Percentiles rank a stretch among this genome's conserved stretches.
These are phyloP conservation scores for Macrophya annulata DNA, from an alignment of 2,888 invertebrate species.

Conservation along the genomic window DNA sequence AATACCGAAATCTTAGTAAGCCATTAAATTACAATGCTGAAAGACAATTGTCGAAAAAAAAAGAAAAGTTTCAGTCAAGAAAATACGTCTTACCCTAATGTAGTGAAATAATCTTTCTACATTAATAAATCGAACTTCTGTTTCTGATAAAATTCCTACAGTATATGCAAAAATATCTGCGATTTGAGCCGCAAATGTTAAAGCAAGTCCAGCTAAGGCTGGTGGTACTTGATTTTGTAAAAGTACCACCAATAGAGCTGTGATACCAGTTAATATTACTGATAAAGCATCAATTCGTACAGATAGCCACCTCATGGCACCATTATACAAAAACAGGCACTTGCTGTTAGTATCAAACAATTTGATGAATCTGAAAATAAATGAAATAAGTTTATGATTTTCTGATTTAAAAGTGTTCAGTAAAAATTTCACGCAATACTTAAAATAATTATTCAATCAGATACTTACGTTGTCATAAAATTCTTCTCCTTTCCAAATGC, in stretches of 20 bases:
- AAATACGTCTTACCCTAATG: conserved; percentile 67
- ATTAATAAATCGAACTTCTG: conserved; percentile 80
- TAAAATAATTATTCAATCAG: neutral
- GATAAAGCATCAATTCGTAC: conserved; percentile 72
- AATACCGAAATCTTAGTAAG: conserved; percentile 24
- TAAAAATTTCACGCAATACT: neutral
- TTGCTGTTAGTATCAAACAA: conserved; percentile 80
- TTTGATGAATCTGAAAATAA: conserved; percentile 79
- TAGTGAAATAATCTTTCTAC: conserved; percentile 79
- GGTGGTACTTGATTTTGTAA: conserved; percentile 79
- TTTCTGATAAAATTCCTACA: conserved; percentile 79
- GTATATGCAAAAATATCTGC: conserved; percentile 83
- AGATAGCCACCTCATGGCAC: conserved; percentile 79
- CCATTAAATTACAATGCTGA: conserved; percentile 57
- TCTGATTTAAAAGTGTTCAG: neutral
- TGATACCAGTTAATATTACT: conserved; percentile 78
- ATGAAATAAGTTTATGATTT: neutral
- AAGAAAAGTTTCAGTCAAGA: conserved; percentile 59
- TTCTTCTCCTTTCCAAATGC: conserved; percentile 82
- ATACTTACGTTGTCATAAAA: conserved; percentile 79
- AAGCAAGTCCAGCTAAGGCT: conserved; percentile 83
- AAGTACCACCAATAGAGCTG: conserved; percentile 80
- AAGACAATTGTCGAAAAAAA: conserved; percentile 56
- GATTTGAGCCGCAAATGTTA: conserved; percentile 83
- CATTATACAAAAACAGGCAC: conserved; percentile 80